These are phyloP conservation scores for Champsocephalus esox DNA, from an alignment of 2,797 vertebrate genomes.

Conservation along the genomic window DNA sequence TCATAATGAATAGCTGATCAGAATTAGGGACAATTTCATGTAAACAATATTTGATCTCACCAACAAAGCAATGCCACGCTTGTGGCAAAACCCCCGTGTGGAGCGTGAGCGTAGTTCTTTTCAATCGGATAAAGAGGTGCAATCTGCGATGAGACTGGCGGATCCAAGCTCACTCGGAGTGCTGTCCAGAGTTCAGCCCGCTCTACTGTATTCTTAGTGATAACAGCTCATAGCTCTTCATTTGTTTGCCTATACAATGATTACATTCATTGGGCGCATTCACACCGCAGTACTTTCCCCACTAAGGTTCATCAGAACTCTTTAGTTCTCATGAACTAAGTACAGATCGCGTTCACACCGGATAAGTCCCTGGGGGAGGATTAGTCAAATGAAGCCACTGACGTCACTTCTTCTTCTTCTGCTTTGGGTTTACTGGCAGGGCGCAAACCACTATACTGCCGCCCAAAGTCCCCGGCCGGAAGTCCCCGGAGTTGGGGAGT, in stretches of 20 bases:
- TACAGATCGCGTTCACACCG: no score
- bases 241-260: constrained; percentile 38
- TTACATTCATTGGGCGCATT: constrained; percentile 33
- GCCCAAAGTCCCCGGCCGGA: no score
- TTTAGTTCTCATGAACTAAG: no score
- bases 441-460: no score
- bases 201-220: constrained; percentile 41
- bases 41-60: constrained; percentile 38
- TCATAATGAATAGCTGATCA: constrained; percentile 62
- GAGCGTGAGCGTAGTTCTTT: constrained; percentile 33
- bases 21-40: constrained; percentile 32
- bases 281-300: no score
- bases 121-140: constrained; percentile 38
- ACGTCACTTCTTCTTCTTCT: no score
- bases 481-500: no score
- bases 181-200: constrained; percentile 36
- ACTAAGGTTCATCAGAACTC: no score
- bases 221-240: constrained; percentile 43
- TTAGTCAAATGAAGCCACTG: no score
- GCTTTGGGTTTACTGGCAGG: no score
- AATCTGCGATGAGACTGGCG: constrained; percentile 41
- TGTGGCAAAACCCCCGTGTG: constrained; percentile 16
- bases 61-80: constrained; percentile 18
- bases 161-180: constrained; percentile 32
- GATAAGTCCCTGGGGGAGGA: no score